Base-by-base conservation (phyloP, 2,797 vertebrate species). In the Pseudochromis fuscus region DNA sequence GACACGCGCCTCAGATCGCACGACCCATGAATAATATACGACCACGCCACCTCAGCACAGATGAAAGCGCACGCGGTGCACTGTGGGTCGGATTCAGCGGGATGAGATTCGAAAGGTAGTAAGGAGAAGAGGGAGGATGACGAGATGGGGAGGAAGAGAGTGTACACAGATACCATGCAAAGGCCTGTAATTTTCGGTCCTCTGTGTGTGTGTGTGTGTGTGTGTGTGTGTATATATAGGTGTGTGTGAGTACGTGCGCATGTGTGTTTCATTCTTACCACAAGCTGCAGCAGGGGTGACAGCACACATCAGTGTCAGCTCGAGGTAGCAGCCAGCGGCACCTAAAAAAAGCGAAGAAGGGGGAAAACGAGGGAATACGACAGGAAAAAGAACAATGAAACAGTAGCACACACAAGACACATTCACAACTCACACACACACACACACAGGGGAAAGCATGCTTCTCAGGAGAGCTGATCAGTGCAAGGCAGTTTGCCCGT, bases 401-500 rank as follows among this genome's bases (percentile, higher is more conserved):
- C 79, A 82, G 72, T 45, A 52, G 61, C 68, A 63, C 79, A 79
- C 58, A 72, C 24, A 69, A 76, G 52, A 79, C 70, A 85, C 57
- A 60, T 45, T 52, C 53, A 81, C 45, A 79, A 75, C 50, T 67
- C 21, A 58, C 63, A 70, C 6, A 77, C 13, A 50, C 44, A 72
- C 33, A 75, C 74, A 86, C 77, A 85, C 67, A 51, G 21, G 71
- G 85, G 70, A 80, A 75, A 79, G 69, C 68, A 53, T 89, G 84
- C 83, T 95, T 94, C 96, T 95, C 94, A 91, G 90, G 96, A 96
- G 94, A 95, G 93, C 89, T 94, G 95, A 97, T 96, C 94, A 94
- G 93, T 59, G 84, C 89, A 91, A 94, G 89, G 88, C 83, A 94
- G 86, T 94, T 94, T 94, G 94, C 94, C 94, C 93, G 91, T 94